These are phyloP conservation scores for Bradypodion pumilum DNA, from an alignment of 2,797 vertebrate genomes.

Conservation along the genomic window DNA sequence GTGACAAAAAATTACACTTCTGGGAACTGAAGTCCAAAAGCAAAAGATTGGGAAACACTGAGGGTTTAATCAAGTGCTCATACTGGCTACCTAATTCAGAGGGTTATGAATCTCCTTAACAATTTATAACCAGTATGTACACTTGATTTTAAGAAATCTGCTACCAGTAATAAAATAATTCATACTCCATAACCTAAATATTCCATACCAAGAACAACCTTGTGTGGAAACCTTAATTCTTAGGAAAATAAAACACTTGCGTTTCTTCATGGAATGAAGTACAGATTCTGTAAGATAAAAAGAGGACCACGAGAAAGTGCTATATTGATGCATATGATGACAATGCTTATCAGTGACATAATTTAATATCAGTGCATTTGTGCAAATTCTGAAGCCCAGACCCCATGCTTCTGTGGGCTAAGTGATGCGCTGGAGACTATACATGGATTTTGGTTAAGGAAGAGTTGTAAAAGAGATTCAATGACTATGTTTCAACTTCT, in stretches of 20 bases:
- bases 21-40: no score
- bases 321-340: background rate
- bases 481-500: conserved; percentile 11
- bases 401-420: background rate
- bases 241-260: no score
- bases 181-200: background rate
- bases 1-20: background rate
- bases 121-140: background rate
- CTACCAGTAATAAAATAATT: background rate
- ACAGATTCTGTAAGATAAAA: background rate
- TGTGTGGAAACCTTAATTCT: background rate
- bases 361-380: background rate
- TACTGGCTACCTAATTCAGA: background rate
- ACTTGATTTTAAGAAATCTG: background rate
- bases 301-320: background rate
- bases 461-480: background rate
- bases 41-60: no score
- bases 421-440: accelerated
- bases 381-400: background rate
- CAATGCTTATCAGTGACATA: background rate
- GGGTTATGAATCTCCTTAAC: background rate
- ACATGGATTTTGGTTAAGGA: background rate
- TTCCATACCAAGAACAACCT: background rate
- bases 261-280: background rate
- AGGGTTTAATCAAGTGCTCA: background rate